phyloP scores from a whole-genome alignment of 2,113 vertebrate genomes.

The Rousettus leschenaultii region DNA sequence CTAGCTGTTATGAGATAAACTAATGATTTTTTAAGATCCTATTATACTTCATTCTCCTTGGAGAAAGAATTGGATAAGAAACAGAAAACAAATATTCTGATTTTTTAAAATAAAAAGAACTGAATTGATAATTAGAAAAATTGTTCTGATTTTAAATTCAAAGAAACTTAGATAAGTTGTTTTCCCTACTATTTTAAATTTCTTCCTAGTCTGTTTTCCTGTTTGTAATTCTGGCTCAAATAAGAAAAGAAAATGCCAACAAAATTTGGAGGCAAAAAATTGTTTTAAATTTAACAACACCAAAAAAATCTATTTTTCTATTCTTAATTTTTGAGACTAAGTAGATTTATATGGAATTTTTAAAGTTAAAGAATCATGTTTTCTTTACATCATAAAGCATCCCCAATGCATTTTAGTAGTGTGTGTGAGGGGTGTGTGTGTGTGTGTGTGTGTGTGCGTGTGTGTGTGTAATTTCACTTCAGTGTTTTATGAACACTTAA shows the following conservation, averaged over 20 bases:
- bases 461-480: not conserved
- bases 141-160: slow-evolving; percentile 36
- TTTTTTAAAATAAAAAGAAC: slow-evolving; percentile 4
- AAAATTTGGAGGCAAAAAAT: not conserved
- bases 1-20: not conserved
- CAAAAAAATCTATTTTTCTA: not conserved
- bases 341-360: not conserved
- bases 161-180: not conserved
- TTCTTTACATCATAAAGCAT: not conserved
- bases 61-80: not conserved
- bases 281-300: not conserved
- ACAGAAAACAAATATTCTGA: not conserved
- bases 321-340: not conserved
- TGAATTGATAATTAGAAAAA: slow-evolving; percentile 10
- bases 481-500: not conserved
- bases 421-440: not conserved
- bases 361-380: not conserved
- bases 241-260: not conserved
- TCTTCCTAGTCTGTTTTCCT: not conserved
- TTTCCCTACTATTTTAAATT: not conserved
- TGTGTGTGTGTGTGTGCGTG: not conserved
- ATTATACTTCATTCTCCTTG: not conserved
- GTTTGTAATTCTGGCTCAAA: slow-evolving; percentile 1
- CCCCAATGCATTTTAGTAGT: not conserved
- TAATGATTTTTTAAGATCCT: not conserved